Conservation (phyloP, 2,888 invertebrate species). For the Lumbricus terrestris region DNA sequence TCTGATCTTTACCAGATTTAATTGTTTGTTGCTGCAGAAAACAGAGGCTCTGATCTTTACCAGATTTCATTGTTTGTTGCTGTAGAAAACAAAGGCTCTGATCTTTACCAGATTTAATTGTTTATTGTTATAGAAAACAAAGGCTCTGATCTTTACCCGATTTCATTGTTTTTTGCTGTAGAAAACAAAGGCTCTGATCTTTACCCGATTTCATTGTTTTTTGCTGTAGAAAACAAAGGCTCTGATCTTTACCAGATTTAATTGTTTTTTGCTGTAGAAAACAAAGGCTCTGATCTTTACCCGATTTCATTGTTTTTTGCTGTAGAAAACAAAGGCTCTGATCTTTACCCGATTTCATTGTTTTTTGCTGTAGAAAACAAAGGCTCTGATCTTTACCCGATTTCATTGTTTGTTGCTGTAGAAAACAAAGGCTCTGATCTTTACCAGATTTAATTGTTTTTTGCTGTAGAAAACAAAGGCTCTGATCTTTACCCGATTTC, state of each 20-base stretch:
- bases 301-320: not conserved
- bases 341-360: conserved; percentile 51
- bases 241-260: conserved; percentile 60
- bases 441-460: not conserved
- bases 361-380: conserved; percentile 65
- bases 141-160: conserved; percentile 69
- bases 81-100: conserved; percentile 75
- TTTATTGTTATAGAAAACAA: conserved; percentile 65
- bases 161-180: conserved; percentile 37
- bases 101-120: conserved; percentile 51
- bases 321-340: conserved; percentile 75
- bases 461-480: conserved; percentile 73
- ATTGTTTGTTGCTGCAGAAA: conserved; percentile 60
- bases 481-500: conserved; percentile 60
- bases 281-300: conserved; percentile 74
- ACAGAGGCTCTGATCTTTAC: conserved; percentile 74
- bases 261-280: conserved; percentile 60
- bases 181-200: conserved; percentile 77
- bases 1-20: conserved; percentile 60
- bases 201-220: not conserved
- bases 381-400: conserved; percentile 69
- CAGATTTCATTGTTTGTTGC: not conserved
- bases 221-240: conserved; percentile 73
- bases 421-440: conserved; percentile 77
- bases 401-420: conserved; percentile 37